phyloP scores from a whole-genome alignment of 2,113 vertebrate genomes.

The Uria aalge region DNA sequence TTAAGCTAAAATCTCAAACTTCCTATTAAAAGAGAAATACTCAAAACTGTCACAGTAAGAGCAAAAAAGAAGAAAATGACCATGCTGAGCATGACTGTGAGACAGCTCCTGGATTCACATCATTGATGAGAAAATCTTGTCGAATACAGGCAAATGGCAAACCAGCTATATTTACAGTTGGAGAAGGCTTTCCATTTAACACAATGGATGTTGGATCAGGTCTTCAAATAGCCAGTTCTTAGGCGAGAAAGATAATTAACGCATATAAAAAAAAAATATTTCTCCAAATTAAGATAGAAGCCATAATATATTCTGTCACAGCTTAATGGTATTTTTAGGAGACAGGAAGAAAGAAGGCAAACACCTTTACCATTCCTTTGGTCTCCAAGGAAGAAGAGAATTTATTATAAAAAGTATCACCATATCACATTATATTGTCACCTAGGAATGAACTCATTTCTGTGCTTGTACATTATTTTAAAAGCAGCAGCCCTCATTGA shows the following conservation, averaged over 20 bases:
- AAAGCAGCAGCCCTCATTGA: background rate
- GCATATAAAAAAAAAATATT: background rate
- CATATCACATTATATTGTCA: background rate
- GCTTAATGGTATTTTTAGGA: background rate
- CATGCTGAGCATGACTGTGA: background rate
- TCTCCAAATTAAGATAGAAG: background rate
- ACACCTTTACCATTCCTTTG: background rate
- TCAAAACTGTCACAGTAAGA: background rate
- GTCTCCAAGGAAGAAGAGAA: background rate
- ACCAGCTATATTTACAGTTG: background rate
- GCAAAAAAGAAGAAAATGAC: background rate
- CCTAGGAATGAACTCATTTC: background rate
- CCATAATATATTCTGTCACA: background rate
- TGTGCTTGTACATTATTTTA: background rate
- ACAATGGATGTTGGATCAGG: background rate
- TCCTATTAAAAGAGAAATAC: slow-evolving; percentile 3
- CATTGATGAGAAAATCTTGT: background rate
- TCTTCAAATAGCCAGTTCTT: background rate
- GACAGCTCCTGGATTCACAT: background rate
- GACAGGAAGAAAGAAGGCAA: background rate
- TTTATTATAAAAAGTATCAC: background rate
- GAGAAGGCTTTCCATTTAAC: background rate
- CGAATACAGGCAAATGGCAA: background rate
- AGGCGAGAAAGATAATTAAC: background rate
- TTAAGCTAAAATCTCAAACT: background rate